Evolutionary conservation across 2,113 vertebrate species (phyloP).

Genomic region (Onychostoma macrolepis): DNA sequence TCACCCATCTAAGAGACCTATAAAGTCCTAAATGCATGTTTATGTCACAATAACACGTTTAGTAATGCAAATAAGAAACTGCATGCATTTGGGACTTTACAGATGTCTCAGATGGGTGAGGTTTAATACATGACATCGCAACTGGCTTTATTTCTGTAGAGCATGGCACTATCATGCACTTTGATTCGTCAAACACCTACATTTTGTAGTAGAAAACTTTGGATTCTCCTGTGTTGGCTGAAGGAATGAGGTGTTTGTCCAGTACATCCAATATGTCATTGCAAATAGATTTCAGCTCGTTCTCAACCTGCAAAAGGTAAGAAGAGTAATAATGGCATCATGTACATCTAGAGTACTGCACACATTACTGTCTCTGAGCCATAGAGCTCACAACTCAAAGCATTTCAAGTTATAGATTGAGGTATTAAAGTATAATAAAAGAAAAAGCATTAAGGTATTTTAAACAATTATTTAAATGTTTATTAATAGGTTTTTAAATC

Average conservation of each 20-base stretch:
- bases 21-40: background rate
- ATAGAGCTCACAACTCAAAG: too few species aligned
- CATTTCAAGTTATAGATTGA: too few species aligned
- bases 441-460: too few species aligned
- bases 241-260: slow-evolving; percentile 97
- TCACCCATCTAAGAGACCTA: background rate
- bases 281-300: slow-evolving; percentile 95
- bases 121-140: background rate
- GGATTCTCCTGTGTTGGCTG: slow-evolving; percentile 93
- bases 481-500: too few species aligned
- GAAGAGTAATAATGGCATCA: background rate
- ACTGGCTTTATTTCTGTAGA: background rate
- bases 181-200: slow-evolving; percentile 65
- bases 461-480: too few species aligned
- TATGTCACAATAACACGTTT: too few species aligned
- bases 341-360: background rate
- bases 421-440: too few species aligned
- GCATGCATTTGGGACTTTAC: background rate
- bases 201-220: slow-evolving; percentile 99
- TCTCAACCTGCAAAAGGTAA: slow-evolving; percentile 84
- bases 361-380: too few species aligned
- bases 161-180: background rate
- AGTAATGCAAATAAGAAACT: background rate
- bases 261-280: slow-evolving; percentile 97
- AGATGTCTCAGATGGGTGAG: background rate